Evolutionary conservation across 2,113 vertebrate species (phyloP), one percentile per base, ranked within the genome.

Genomic region (Ictidomys tridecemlineatus): DNA sequence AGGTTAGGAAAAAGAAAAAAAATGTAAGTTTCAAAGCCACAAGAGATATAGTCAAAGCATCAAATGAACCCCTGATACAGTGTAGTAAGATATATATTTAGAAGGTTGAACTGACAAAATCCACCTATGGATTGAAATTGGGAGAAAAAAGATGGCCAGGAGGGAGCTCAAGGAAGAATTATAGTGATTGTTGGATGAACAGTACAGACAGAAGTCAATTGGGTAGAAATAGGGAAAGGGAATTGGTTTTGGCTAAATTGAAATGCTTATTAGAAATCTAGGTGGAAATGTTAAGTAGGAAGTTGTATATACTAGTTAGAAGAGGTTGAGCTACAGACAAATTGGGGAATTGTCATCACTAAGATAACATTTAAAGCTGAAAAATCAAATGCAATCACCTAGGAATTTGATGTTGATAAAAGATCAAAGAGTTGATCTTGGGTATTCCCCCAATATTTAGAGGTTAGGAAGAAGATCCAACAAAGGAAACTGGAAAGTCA

Each of bases 191-290:
- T 30, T 83, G 45, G 45, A 4, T 87, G 30, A 83, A 48, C 80
- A 65, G 63, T 92, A 65, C 67, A 86, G n/a, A 90, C 24, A 83
- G 73, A 92, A 82, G 89, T 85, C 89, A 90, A 72, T 93, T 90
- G 86, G 37, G 63, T 63, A 90, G 45, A 58, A 39, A 39, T 70
- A 85, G 79, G 67, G 88, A 13, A 8, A 74, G 34, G 8, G 39
- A 92, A 56, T 96, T 39, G 87, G 42, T 42, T 61, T 79, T 89
- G 63, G 32, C 67, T 73, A 92, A 88, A n/a, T 34, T 67, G 17
- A 91, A 95, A 84, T 91, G 67, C 39, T 77, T 90, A 63, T 69
- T 85, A 82, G 22, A 72, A 6, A 76, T 82, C n/a, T 63, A 87
- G 76, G 18, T 91, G 37, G 61, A 83, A 82, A 76, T 70, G 77